Evolutionary conservation across 2,888 invertebrate species (phyloP).

Genomic region (Sarcophaga subvicina): DNA sequence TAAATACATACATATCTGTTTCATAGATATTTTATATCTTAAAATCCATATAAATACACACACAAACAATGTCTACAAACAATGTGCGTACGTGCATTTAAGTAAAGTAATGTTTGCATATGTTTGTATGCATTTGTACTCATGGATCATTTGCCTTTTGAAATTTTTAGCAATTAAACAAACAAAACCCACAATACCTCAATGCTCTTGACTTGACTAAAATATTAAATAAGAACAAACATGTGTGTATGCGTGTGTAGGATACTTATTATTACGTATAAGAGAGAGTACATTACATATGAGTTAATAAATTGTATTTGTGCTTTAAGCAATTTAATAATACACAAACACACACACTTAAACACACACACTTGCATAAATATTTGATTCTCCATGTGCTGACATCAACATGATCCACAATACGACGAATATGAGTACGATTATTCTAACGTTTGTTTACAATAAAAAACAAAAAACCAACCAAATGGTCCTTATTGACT

Average conservation of each 20-base stretch:
- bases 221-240: not conserved
- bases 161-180: constrained; percentile 1
- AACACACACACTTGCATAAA: not conserved
- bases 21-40: not conserved
- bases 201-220: not conserved
- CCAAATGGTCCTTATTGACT: constrained; percentile 22
- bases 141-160: not conserved
- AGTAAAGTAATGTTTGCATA: not conserved
- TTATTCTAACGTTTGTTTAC: constrained; percentile 1
- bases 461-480: not conserved
- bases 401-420: not conserved
- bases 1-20: no score
- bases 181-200: not conserved
- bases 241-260: not conserved
- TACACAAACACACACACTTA: not conserved
- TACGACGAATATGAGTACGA: no score
- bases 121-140: not conserved
- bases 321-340: constrained; percentile 50
- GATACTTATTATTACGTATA: constrained; percentile 12
- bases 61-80: not conserved
- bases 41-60: not conserved
- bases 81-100: not conserved
- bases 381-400: not conserved
- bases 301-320: constrained; percentile 69
- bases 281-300: constrained; percentile 5